Percentiles rank a stretch among this genome's conserved stretches.
Evolutionary conservation across 2,888 invertebrate genomes (phyloP).

Genomic region (Disparrhopalites patrizii): DNA sequence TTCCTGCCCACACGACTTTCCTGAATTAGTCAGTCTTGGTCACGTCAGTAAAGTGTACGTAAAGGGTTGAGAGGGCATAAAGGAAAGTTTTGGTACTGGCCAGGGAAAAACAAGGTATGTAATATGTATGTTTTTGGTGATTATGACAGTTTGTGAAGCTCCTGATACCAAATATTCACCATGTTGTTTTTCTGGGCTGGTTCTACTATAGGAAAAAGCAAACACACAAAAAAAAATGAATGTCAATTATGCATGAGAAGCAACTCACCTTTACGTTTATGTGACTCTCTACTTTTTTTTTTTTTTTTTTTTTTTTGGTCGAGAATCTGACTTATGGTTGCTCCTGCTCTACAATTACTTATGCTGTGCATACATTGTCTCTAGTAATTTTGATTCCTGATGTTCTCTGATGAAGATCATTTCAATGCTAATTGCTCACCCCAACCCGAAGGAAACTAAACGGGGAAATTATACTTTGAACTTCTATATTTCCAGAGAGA

Average conservation of each 20-base stretch:
- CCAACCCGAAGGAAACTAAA: constrained; percentile 18
- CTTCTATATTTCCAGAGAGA: constrained; percentile 1
- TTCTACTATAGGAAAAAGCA: too few species aligned
- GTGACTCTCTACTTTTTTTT: constrained; percentile 5
- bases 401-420: constrained; percentile 34
- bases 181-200: too few species aligned
- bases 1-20: too few species aligned
- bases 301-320: too few species aligned
- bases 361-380: constrained; percentile 19
- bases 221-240: not conserved
- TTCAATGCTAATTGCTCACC: constrained; percentile 42
- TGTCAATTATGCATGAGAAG: constrained; percentile 24
- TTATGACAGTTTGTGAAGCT: not conserved
- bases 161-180: constrained; percentile 3
- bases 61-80: not conserved
- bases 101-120: not conserved
- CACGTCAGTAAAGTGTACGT: not conserved
- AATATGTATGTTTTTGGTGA: not conserved
- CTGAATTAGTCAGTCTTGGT: too few species aligned
- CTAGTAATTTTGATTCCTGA: constrained; percentile 18
- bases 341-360: constrained; percentile 24
- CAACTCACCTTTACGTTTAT: constrained; percentile 15
- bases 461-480: constrained; percentile 12
- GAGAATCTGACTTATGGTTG: constrained; percentile 1
- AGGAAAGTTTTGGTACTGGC: not conserved